A percentile compares a stretch with the other conserved stretches of the same genome.
phyloP scores from a whole-genome alignment of 53 echinoderm and acorn worm species.

The Mesocentrotus franciscanus region DNA sequence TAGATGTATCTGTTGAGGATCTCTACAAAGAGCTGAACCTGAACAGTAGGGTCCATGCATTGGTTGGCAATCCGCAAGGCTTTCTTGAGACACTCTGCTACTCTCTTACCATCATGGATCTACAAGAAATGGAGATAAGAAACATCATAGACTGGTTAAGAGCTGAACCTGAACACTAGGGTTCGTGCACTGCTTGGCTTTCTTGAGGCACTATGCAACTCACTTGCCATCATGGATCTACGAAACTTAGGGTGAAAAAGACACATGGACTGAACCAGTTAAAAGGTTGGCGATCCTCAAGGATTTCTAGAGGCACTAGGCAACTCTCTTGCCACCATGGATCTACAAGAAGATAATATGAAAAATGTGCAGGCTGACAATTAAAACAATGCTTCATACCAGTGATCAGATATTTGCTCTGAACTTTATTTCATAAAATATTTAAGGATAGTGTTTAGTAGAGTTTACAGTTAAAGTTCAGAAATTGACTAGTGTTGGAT shows the following conservation, averaged over 20 bases:
- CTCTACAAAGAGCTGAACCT: conserved; percentile 98
- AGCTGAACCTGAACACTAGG: conserved; percentile 94
- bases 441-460: no score
- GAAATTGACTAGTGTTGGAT: no score
- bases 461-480: no score
- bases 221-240: conserved; percentile 89
- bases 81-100: conserved; percentile 97
- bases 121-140: conserved; percentile 55
- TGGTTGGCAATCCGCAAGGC: conserved; percentile 97
- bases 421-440: no score
- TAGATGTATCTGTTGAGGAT: conserved; percentile 97
- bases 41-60: conserved; percentile 98
- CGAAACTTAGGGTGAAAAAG: neutral
- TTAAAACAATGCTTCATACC: no score
- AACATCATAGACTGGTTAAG: conserved; percentile 29
- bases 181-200: conserved; percentile 93
- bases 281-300: conserved; percentile 83
- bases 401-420: no score
- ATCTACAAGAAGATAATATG: conserved; percentile 69
- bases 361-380: no score
- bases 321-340: conserved; percentile 86
- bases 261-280: no score
- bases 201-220: conserved; percentile 92
- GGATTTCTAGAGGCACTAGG: conserved; percentile 93
- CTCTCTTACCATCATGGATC: conserved; percentile 92